Evolutionary conservation across 2,113 vertebrate genomes (phyloP).

Genomic region (Gymnocephalus cernua): DNA sequence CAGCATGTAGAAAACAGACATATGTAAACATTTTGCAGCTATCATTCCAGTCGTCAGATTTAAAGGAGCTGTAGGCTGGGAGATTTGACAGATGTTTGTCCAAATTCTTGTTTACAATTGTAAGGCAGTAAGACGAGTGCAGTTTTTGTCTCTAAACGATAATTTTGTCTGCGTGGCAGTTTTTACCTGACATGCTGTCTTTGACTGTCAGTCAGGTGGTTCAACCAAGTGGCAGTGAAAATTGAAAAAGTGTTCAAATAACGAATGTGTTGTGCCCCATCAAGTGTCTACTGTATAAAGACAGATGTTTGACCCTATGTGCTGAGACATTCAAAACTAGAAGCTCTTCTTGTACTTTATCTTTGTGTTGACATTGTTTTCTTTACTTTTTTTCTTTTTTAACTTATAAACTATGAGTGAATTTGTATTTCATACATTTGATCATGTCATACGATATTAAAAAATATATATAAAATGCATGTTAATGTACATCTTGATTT

Average conservation of each 20-base stretch:
- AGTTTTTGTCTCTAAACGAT: constrained; percentile 27
- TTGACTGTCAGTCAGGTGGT: constrained; percentile 15
- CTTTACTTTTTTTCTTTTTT: not conserved
- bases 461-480: not conserved
- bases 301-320: constrained; percentile 19
- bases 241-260: constrained; percentile 13
- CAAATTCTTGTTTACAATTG: constrained; percentile 28
- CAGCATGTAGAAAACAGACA: not conserved
- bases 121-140: constrained; percentile 7
- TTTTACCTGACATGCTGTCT: not conserved
- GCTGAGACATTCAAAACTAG: not conserved
- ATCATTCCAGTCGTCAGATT: not conserved
- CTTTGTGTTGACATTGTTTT: constrained; percentile 27
- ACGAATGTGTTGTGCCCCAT: not conserved
- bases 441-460: not conserved
- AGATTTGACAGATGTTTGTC: constrained; percentile 42
- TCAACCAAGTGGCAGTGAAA: constrained; percentile 7
- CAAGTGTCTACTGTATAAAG: not conserved
- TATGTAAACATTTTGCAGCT: constrained; percentile 16
- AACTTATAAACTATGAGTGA: not conserved
- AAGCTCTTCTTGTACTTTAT: not conserved
- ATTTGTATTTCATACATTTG: not conserved
- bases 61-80: not conserved
- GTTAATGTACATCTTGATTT: not conserved
- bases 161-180: constrained; percentile 4